These are phyloP conservation scores for Hyles euphorbiae DNA, from an alignment of 1,140 invertebrate species.

Conservation along the genomic window DNA sequence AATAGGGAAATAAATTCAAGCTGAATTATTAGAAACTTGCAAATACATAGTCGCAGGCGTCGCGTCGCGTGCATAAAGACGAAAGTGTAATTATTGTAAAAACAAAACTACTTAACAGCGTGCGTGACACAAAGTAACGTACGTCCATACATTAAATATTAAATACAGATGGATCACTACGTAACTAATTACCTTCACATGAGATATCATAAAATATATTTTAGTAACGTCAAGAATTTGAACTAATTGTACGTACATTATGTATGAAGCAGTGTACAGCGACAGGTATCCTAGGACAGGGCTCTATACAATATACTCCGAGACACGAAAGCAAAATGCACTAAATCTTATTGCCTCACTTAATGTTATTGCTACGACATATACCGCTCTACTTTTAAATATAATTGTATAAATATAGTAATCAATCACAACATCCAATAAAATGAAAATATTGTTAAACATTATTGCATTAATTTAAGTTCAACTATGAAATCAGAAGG, in stretches of 20 bases:
- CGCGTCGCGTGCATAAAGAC: neutral
- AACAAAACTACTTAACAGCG: conserved; percentile 5
- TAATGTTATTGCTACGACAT: conserved; percentile 72
- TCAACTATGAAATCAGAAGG: conserved; percentile 51
- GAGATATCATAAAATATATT: conserved; percentile 53
- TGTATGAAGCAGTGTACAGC: conserved; percentile 66
- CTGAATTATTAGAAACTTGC: no score
- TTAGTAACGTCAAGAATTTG: conserved; percentile 62
- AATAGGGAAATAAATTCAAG: no score
- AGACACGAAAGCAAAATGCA: conserved; percentile 67
- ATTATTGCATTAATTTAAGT: conserved; percentile 65
- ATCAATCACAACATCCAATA: conserved; percentile 67
- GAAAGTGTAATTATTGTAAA: neutral
- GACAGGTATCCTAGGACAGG: conserved; percentile 35
- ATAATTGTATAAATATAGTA: conserved; percentile 66
- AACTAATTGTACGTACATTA: conserved; percentile 58
- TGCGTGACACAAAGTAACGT: conserved; percentile 1
- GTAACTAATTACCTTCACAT: conserved; percentile 37
- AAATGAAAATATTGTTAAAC: conserved; percentile 64
- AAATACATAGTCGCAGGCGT: neutral
- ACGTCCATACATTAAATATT: conserved; percentile 10
- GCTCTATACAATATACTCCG: conserved; percentile 46
- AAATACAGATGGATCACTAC: conserved; percentile 23
- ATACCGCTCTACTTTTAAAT: conserved; percentile 53
- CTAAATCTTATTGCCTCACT: conserved; percentile 71